A percentile compares a stretch with the other conserved stretches of the same genome.
These are phyloP conservation scores for Marmota flaviventris DNA, from an alignment of 2,113 vertebrate genomes.

Conservation along the genomic window DNA sequence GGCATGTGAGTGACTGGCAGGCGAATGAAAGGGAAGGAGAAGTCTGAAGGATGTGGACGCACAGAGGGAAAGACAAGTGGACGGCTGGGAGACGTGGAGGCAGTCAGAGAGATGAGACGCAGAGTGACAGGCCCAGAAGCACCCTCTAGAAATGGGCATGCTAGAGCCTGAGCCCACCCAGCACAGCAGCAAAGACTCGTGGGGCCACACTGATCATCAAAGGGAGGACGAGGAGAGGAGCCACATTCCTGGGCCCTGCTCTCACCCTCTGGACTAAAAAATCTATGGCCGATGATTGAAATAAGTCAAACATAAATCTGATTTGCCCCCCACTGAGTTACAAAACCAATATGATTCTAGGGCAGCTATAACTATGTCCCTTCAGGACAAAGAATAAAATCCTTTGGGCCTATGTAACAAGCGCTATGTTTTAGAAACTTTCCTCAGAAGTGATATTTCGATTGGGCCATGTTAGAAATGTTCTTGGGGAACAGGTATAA, in stretches of 20 bases:
- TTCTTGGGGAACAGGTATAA: not conserved
- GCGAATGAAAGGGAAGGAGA: not conserved
- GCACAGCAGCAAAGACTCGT: not conserved
- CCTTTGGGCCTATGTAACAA: not conserved
- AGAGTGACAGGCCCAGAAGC: not conserved
- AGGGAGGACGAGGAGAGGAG: not conserved
- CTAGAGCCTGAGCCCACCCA: fast-evolving
- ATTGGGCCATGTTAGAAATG: not conserved
- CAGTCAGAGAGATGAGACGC: not conserved
- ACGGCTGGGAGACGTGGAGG: not conserved
- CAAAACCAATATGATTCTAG: not conserved
- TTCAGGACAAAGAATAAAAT: conserved; percentile 9
- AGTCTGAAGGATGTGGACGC: not conserved
- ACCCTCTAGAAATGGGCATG: not conserved
- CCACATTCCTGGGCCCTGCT: fast-evolving
- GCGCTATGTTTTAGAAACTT: not conserved
- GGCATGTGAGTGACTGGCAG: not conserved
- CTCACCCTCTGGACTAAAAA: not conserved
- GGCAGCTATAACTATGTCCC: not conserved
- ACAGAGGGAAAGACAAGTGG: not conserved
- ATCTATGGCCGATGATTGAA: not conserved
- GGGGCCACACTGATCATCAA: fast-evolving
- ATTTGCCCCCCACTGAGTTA: not conserved
- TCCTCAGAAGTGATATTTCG: not conserved
- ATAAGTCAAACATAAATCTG: not conserved